phyloP scores from a whole-genome alignment of 2,113 vertebrate species.

The Nicator chloris region DNA sequence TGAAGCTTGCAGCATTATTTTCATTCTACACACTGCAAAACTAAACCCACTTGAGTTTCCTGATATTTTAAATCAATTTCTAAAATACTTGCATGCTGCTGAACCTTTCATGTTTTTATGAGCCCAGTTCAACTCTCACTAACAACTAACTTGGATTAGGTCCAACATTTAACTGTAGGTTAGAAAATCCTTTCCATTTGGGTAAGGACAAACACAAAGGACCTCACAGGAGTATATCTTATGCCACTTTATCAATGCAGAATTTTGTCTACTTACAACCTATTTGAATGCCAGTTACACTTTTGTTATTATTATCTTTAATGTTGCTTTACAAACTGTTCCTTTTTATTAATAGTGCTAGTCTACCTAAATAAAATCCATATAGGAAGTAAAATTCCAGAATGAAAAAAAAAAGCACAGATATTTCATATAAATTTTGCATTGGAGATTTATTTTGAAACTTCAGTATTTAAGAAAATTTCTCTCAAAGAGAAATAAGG shows the following conservation, averaged over 20 bases:
- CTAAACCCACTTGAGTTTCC: neutral
- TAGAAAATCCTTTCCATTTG: neutral
- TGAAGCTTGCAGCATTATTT: neutral
- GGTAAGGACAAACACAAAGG: neutral
- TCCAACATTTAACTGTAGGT: neutral
- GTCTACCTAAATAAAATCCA: neutral
- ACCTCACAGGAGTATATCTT: neutral
- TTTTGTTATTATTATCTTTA: neutral
- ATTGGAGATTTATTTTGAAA: neutral
- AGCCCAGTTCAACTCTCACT: neutral
- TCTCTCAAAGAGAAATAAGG: neutral
- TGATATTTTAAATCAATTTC: constrained; percentile 1
- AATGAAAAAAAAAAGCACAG: neutral
- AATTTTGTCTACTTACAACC: neutral
- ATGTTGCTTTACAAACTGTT: neutral
- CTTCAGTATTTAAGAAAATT: neutral
- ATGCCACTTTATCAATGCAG: neutral
- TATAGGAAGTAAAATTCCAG: neutral
- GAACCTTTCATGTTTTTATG: neutral
- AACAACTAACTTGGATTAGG: constrained; percentile 1
- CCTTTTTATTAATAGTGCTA: neutral
- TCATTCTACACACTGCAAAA: neutral
- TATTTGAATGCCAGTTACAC: neutral
- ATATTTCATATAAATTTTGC: neutral
- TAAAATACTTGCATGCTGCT: neutral